Evolutionary conservation across 2,797 vertebrate species (phyloP).

Genomic region (Chaunax sp.): DNA sequence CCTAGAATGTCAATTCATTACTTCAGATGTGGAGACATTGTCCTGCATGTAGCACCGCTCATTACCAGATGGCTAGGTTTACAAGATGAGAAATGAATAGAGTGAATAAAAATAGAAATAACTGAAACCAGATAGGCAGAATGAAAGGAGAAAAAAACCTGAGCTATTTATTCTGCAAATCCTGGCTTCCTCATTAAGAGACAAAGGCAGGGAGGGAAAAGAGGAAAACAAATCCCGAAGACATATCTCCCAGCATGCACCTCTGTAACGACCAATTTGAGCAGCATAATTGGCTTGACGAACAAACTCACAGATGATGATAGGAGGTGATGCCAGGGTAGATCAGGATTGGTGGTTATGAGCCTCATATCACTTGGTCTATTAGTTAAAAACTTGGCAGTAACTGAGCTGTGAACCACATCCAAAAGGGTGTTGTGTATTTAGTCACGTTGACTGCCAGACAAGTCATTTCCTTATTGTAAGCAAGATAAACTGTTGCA

Average conservation of each 20-base stretch:
- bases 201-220: slow-evolving; percentile 47
- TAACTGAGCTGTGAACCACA: slow-evolving; percentile 11
- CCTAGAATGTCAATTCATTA: slow-evolving; percentile 47
- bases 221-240: slow-evolving; percentile 56
- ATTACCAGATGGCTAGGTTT: slow-evolving; percentile 64
- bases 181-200: slow-evolving; percentile 60
- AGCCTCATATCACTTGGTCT: slow-evolving; percentile 5
- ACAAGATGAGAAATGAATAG: slow-evolving; percentile 54
- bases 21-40: slow-evolving; percentile 59
- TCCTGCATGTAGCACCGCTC: slow-evolving; percentile 60
- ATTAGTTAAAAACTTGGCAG: slow-evolving; percentile 4
- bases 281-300: slow-evolving; percentile 71
- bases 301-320: slow-evolving; percentile 65
- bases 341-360: slow-evolving; percentile 34
- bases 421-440: not conserved
- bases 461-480: not conserved
- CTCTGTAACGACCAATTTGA: slow-evolving; percentile 67
- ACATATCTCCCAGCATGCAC: slow-evolving; percentile 36
- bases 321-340: slow-evolving; percentile 59
- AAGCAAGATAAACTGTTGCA: too few species aligned
- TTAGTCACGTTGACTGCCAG: not conserved
- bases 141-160: slow-evolving; percentile 14
- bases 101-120: slow-evolving; percentile 25
- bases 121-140: slow-evolving; percentile 46
- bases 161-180: slow-evolving; percentile 52